These are phyloP conservation scores for Leptinotarsa rubiginosa DNA, from an alignment of 2,888 invertebrate species.

Conservation along the genomic window DNA sequence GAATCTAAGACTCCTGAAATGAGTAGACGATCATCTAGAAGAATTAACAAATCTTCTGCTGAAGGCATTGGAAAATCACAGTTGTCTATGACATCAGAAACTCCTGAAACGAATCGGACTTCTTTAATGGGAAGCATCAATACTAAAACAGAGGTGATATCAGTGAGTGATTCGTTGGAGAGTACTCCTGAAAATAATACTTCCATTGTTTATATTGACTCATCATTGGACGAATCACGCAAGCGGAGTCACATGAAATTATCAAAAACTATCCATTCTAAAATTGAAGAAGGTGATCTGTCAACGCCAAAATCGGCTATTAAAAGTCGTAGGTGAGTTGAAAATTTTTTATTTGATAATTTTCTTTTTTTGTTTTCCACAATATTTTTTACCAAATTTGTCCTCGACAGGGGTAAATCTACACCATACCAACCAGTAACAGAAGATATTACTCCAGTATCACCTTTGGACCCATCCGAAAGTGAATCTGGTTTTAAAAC, in stretches of 20 bases:
- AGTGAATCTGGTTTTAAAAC: conserved; percentile 48
- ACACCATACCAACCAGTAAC: conserved; percentile 46
- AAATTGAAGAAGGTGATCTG: conserved; percentile 32
- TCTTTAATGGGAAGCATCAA: neutral
- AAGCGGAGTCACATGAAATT: conserved; percentile 21
- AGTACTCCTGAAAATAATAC: conserved; percentile 42
- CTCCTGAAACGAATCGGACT: neutral
- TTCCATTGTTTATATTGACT: conserved; percentile 32
- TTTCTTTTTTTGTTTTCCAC: neutral
- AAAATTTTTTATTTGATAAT: neutral
- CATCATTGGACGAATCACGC: conserved; percentile 29
- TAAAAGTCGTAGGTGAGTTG: conserved; percentile 30
- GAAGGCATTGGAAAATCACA: neutral
- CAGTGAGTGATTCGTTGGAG: conserved; percentile 28
- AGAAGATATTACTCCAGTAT: conserved; percentile 51
- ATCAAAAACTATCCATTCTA: conserved; percentile 31
- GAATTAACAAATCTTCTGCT: conserved; percentile 5
- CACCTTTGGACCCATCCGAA: conserved; percentile 28
- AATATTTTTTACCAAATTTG: neutral
- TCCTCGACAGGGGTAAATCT: conserved; percentile 31
- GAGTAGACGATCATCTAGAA: conserved; percentile 3
- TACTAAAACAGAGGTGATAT: conserved; percentile 14
- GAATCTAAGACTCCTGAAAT: neutral
- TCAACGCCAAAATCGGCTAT: conserved; percentile 49
- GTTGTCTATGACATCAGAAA: neutral